Conservation (phyloP, 2,888 invertebrate genomes). For the Vannuccia rotundouncinata region DNA sequence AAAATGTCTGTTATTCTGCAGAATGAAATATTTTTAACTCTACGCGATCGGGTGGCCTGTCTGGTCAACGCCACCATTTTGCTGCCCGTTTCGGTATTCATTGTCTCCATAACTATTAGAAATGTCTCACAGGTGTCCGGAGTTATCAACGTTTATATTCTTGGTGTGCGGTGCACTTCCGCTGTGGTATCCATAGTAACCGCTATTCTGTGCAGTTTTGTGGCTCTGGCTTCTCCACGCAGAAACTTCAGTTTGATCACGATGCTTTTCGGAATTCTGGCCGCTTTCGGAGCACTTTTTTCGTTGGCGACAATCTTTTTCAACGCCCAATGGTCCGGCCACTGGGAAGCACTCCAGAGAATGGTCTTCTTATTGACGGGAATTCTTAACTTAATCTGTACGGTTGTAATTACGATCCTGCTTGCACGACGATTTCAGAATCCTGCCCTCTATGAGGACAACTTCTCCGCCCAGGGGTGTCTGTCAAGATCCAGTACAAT, state of each 20-base stretch:
- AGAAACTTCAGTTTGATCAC: conserved; percentile 22
- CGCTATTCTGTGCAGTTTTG: conserved; percentile 29
- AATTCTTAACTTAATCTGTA: conserved; percentile 22
- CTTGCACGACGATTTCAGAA: conserved; percentile 27
- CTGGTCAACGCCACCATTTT: conserved; percentile 29
- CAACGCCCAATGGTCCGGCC: conserved; percentile 31
- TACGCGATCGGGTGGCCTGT: conserved; percentile 25
- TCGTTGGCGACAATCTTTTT: conserved; percentile 30
- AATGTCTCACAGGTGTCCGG: conserved; percentile 3
- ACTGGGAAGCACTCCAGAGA: conserved; percentile 22
- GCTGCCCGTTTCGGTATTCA: conserved; percentile 30
- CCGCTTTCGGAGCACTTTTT: conserved; percentile 29
- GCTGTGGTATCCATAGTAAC: conserved; percentile 18
- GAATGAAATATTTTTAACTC: conserved; percentile 16
- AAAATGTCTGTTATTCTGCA: neutral
- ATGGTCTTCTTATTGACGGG: conserved; percentile 27
- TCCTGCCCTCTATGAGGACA: conserved; percentile 8
- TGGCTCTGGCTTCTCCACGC: conserved; percentile 26
- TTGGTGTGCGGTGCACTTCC: conserved; percentile 28
- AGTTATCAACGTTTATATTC: conserved; percentile 28
- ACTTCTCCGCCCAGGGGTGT: conserved; percentile 23
- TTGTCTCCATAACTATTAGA: conserved; percentile 18
- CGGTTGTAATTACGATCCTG: conserved; percentile 13
- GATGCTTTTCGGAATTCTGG: conserved; percentile 28
- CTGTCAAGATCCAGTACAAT: conserved; percentile 7